These are phyloP conservation scores for Calephelis virginiensis DNA, from an alignment of 1,140 invertebrate species.

Conservation along the genomic window DNA sequence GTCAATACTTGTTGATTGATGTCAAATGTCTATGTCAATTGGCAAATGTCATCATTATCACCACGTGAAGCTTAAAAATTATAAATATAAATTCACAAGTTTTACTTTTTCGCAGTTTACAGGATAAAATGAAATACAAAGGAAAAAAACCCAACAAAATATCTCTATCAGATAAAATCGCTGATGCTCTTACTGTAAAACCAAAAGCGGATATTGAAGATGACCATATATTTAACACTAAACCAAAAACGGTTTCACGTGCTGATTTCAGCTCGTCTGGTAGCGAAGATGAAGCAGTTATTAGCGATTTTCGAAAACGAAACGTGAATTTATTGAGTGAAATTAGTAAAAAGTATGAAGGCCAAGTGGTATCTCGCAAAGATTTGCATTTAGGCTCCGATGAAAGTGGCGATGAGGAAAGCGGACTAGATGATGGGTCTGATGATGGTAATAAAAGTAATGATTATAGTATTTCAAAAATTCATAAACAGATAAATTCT, in stretches of 20 bases:
- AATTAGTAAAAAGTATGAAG: slow-evolving; percentile 85
- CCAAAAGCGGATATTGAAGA: slow-evolving; percentile 79
- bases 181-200: slow-evolving; percentile 77
- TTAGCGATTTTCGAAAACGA: slow-evolving; percentile 81
- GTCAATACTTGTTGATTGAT: too few species aligned
- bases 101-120: background rate
- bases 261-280: slow-evolving; percentile 73
- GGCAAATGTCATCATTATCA: background rate
- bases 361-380: slow-evolving; percentile 81
- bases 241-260: slow-evolving; percentile 73
- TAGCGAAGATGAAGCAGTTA: slow-evolving; percentile 79
- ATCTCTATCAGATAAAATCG: slow-evolving; percentile 80
- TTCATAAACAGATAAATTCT: slow-evolving; percentile 40
- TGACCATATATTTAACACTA: slow-evolving; percentile 74
- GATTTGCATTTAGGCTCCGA: slow-evolving; percentile 40
- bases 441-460: slow-evolving; percentile 42
- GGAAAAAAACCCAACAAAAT: slow-evolving; percentile 50
- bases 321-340: slow-evolving; percentile 84
- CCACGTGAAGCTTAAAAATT: background rate
- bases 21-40: background rate
- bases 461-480: slow-evolving; percentile 54
- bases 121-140: slow-evolving; percentile 37
- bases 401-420: slow-evolving; percentile 27
- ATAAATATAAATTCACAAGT: background rate
- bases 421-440: background rate